Percentiles rank a stretch among this genome's conserved stretches.
Evolutionary conservation across 2,113 vertebrate species (phyloP).

Genomic region (Nasalis larvatus): DNA sequence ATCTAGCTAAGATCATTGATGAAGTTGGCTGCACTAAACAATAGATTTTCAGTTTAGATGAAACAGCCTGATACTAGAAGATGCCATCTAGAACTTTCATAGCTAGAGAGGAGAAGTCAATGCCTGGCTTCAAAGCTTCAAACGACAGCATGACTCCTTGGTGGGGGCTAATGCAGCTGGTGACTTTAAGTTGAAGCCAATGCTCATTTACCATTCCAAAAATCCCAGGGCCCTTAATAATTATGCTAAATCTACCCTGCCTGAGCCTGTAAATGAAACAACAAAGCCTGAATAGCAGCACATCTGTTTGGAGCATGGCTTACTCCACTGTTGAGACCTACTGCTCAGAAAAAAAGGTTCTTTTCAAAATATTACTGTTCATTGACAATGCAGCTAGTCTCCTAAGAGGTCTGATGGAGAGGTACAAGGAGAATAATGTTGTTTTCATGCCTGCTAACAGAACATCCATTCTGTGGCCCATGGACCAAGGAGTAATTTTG

Average conservation of each 20-base stretch:
- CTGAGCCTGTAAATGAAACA: background rate
- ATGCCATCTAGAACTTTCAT: background rate
- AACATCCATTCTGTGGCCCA: background rate
- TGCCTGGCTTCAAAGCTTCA: background rate
- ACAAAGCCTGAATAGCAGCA: background rate
- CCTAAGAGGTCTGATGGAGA: background rate
- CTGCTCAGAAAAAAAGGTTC: background rate
- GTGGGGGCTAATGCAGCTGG: background rate
- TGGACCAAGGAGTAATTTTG: background rate
- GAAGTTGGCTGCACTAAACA: background rate
- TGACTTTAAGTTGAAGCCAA: background rate
- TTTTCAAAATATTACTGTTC: background rate
- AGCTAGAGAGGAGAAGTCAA: background rate
- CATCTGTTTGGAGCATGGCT: background rate
- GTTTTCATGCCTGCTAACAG: background rate
- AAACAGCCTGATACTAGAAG: background rate
- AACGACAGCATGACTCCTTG: background rate
- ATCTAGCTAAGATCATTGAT: background rate
- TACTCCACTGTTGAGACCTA: background rate
- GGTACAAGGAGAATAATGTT: background rate
- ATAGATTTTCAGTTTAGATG: background rate
- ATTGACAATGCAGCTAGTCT: background rate
- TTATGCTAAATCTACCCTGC: background rate
- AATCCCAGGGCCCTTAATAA: background rate
- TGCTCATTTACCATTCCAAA: background rate